Evolutionary conservation across 2,113 vertebrate species (phyloP).

Genomic region (Chlamydotis undulata): DNA sequence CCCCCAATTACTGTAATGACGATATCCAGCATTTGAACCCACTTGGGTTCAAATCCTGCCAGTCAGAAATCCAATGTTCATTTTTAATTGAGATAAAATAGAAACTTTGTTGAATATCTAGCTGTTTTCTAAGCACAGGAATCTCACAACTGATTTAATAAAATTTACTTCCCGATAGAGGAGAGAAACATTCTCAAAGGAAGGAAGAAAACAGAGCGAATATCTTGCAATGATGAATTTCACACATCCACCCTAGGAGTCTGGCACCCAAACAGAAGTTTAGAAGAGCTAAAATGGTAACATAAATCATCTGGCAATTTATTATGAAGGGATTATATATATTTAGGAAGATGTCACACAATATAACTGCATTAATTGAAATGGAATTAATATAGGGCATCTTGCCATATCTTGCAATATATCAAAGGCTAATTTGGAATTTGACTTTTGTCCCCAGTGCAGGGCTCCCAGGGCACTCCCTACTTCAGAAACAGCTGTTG

Average conservation of each 20-base stretch:
- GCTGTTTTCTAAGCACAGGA: background rate
- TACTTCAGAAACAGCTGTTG: background rate
- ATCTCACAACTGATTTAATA: background rate
- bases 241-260: background rate
- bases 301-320: slow-evolving; percentile 29
- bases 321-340: background rate
- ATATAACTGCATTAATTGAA: slow-evolving; percentile 30
- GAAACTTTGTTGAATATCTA: background rate
- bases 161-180: background rate
- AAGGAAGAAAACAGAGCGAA: background rate
- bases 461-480: background rate
- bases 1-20: background rate
- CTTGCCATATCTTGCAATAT: slow-evolving; percentile 8
- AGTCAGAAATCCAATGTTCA: background rate
- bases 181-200: background rate
- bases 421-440: slow-evolving; percentile 9
- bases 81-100: background rate
- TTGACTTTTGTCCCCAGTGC: background rate
- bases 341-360: slow-evolving; percentile 16
- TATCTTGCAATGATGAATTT: background rate
- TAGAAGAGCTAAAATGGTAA: background rate
- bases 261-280: background rate
- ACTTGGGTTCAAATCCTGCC: background rate
- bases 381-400: background rate
- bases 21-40: background rate